phyloP scores from a whole-genome alignment of 2,797 vertebrate species.

The Apodemus agrarius region DNA sequence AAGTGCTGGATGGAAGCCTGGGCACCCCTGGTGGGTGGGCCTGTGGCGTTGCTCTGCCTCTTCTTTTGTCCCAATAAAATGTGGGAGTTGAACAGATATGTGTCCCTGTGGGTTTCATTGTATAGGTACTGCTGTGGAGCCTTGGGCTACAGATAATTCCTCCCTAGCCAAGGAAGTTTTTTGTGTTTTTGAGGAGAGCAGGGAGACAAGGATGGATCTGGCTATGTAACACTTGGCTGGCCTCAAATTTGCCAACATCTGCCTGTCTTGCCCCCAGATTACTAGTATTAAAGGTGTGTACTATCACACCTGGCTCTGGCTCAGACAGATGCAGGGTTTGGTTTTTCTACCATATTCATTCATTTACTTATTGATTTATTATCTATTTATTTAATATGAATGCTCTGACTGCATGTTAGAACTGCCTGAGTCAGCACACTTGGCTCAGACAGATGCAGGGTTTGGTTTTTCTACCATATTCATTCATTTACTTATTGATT shows the following conservation, averaged over 20 bases:
- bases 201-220: not conserved
- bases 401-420: not conserved
- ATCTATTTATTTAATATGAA: not conserved
- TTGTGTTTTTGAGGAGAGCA: not conserved
- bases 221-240: not conserved
- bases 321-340: not conserved
- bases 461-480: not conserved
- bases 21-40: slow-evolving; percentile 83
- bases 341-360: not conserved
- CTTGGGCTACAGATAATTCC: not conserved
- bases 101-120: slow-evolving; percentile 38
- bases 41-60: slow-evolving; percentile 26
- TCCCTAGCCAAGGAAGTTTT: not conserved
- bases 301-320: not conserved
- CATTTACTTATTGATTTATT: too few relatives aligned
- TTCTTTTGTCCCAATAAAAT: slow-evolving; percentile 78
- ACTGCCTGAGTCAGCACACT: not conserved
- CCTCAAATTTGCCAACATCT: not conserved
- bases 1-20: slow-evolving; percentile 27
- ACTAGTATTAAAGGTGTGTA: not conserved
- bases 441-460: not conserved
- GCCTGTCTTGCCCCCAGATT: not conserved
- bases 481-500: not conserved
- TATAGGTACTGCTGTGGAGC: not conserved
- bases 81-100: slow-evolving; percentile 61